Evolutionary conservation across 2,797 vertebrate genomes (phyloP), one percentile per base, ranked within the genome.

Genomic region (Kryptolebias ocellatus): DNA sequence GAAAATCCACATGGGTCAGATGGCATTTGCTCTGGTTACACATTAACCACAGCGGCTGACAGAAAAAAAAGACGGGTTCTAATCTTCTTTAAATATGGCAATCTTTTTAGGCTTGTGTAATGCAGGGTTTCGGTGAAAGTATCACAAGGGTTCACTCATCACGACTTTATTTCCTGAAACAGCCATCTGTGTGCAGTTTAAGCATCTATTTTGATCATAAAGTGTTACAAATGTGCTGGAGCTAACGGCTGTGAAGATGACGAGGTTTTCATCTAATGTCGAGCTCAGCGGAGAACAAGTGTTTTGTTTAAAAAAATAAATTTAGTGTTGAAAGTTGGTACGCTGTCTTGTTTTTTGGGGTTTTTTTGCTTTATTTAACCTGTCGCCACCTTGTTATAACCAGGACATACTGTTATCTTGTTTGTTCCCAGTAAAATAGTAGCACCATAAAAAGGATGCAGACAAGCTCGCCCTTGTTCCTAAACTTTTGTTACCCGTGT

Each of bases 21-120:
- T 15, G 0, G 49, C 44, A 52, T 79, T 79, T 64, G 24, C 52
- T 78, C 60, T 63, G 67, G 87, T 89, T 73, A 83, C 2, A 79
- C 70, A 92, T 92, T 92, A 92, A 92, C 89, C 53, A 37, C 0
- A 52, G 49, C 8, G 20, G 64, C 34, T 6, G 34, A 45, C 49
- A 60, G 59, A 53, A 67, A 68, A 58, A 67, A 58, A 70, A 28
- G 54, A 11, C 4, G 16, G 54, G 50, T 57, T 70, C 59, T 20
- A 78, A 42, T 65, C 56, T 69, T 54, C 17, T 50, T 46, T 63
- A 65, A 76, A 73, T 64, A 29, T 28, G 1, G 15, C 14, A 60
- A 5, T 9, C 24, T 47, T 63, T 42, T 63, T 42, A 29, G 5
- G 49, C 24, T 78, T 65, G 66, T 6, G 14, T 65, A n/a, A 65